These are phyloP conservation scores for Enteromius unitaeniatus DNA, from an alignment of 2,797 vertebrate species.

Conservation along the genomic window DNA sequence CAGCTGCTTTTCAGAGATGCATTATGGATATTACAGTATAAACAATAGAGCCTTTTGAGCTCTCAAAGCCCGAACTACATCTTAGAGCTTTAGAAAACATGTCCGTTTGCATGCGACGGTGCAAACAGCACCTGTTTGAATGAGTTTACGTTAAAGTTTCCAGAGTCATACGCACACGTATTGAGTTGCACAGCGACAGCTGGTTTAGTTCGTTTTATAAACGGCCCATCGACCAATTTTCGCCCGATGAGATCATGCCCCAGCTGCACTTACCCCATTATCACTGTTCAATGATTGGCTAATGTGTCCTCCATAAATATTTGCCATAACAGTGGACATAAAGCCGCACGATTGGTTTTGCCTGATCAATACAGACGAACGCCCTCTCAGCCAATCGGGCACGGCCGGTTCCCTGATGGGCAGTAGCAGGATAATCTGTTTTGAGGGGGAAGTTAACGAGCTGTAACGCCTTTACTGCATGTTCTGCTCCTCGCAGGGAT, in stretches of 20 bases:
- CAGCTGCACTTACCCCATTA: conserved; percentile 60
- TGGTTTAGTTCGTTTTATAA: conserved; percentile 49
- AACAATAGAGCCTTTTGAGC: neutral
- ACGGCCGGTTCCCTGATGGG: conserved; percentile 55
- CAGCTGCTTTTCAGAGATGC: conserved; percentile 39
- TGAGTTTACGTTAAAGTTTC: conserved; percentile 31
- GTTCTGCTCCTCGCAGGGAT: conserved; percentile 61
- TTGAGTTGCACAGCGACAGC: conserved; percentile 39
- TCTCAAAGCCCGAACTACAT: conserved; percentile 18
- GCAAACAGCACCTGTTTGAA: conserved; percentile 32
- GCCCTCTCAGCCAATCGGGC: conserved; percentile 60
- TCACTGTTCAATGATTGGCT: conserved; percentile 60
- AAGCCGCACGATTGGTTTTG: conserved; percentile 67
- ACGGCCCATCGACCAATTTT: conserved; percentile 50
- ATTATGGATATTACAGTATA: conserved; percentile 26
- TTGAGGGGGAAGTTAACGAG: conserved; percentile 67
- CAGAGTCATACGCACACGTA: conserved; percentile 4
- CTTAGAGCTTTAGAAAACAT: neutral
- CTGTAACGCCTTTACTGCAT: conserved; percentile 65
- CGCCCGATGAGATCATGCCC: conserved; percentile 56
- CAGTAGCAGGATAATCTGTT: conserved; percentile 67
- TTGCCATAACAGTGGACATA: conserved; percentile 68
- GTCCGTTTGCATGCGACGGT: neutral
- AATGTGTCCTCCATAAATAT: conserved; percentile 67
- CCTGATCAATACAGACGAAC: conserved; percentile 66